These are phyloP conservation scores for Cyrtorhinus lividipennis DNA, from an alignment of 1,140 invertebrate genomes.

Conservation along the genomic window DNA sequence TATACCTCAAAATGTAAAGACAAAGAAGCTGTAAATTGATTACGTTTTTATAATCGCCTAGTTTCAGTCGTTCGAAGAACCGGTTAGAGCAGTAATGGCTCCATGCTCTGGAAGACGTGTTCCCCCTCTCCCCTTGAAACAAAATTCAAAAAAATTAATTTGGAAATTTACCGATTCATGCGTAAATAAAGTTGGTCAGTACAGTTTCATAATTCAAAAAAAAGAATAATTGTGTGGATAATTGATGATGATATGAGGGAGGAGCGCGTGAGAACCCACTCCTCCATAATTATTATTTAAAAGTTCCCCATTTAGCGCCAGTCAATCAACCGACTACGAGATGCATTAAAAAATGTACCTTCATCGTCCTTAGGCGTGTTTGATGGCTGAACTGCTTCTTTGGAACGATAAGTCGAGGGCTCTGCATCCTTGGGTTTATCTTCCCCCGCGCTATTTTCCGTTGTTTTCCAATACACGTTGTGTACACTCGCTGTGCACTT, in stretches of 20 bases:
- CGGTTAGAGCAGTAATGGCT: neutral
- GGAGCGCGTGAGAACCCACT: too few species aligned
- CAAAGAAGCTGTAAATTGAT: neutral
- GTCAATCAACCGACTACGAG: neutral
- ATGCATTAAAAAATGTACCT: neutral
- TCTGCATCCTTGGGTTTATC: constrained; percentile 23
- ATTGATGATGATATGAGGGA: too few species aligned
- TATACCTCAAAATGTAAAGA: neutral
- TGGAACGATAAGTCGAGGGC: constrained; percentile 1
- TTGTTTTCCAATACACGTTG: constrained; percentile 26
- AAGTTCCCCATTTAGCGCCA: too few species aligned
- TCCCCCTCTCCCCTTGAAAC: neutral
- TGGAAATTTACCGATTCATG: neutral
- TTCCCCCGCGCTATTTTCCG: constrained; percentile 25
- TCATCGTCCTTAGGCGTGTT: neutral
- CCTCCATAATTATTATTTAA: too few species aligned
- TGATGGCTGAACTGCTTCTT: neutral
- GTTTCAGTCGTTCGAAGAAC: neutral
- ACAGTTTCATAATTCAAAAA: too few species aligned
- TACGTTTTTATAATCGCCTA: neutral
- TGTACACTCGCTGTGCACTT: constrained; percentile 26
- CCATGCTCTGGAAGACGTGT: neutral
- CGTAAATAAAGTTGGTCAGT: too few species aligned
- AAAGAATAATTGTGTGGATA: too few species aligned
- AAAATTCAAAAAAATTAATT: neutral